Percentiles rank a stretch among this genome's conserved stretches.
These are phyloP conservation scores for Brachystomella parvula DNA, from an alignment of 1,140 invertebrate species.

Conservation along the genomic window DNA sequence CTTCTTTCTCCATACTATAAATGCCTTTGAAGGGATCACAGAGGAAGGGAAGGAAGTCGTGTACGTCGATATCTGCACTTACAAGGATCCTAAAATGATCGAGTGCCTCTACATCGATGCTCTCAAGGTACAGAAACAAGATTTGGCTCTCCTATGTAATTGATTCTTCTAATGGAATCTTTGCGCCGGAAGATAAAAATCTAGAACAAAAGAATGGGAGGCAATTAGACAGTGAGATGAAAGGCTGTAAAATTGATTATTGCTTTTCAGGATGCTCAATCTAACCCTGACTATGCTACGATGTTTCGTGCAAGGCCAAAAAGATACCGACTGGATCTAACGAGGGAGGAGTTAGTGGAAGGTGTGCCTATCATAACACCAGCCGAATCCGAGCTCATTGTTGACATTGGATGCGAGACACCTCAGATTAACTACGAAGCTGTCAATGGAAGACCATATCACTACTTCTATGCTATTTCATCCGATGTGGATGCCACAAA, in stretches of 20 bases:
- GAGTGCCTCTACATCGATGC: constrained; percentile 76
- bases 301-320: constrained; percentile 68
- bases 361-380: constrained; percentile 45
- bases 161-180: too few species aligned
- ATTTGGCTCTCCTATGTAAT: too few species aligned
- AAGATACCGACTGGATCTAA: constrained; percentile 60
- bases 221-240: too few species aligned
- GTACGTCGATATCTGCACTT: constrained; percentile 72
- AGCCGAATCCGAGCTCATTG: constrained; percentile 56
- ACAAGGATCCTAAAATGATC: constrained; percentile 69
- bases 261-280: constrained; percentile 57
- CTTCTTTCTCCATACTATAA: constrained; percentile 83
- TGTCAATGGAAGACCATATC: constrained; percentile 59
- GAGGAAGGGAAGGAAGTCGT: constrained; percentile 44
- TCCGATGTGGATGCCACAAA: constrained; percentile 72
- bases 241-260: too few species aligned
- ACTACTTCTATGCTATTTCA: constrained; percentile 81
- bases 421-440: constrained; percentile 67
- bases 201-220: too few species aligned
- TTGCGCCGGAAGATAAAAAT: too few species aligned
- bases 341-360: constrained; percentile 43
- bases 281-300: constrained; percentile 66
- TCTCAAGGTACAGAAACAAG: constrained; percentile 53
- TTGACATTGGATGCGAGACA: constrained; percentile 70
- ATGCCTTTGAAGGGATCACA: constrained; percentile 65